phyloP scores from a whole-genome alignment of 2,888 invertebrate species.

The Idaea dimidiata region DNA sequence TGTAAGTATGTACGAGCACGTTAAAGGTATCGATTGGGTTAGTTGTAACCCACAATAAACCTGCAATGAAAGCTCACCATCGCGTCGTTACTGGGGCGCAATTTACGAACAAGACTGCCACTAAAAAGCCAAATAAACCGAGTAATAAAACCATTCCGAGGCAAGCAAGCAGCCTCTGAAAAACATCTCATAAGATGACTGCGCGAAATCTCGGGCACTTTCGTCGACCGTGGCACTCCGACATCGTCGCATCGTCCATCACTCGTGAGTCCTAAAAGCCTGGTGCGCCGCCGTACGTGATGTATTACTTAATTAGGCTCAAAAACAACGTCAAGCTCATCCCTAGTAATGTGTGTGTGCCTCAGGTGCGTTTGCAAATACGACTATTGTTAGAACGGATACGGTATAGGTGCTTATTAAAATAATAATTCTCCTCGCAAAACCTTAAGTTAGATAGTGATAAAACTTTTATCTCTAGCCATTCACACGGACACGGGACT shows the following conservation, averaged over 20 bases:
- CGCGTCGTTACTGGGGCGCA: constrained; percentile 13
- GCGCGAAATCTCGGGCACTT: constrained; percentile 24
- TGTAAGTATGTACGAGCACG: too few species aligned
- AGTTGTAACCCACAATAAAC: neutral
- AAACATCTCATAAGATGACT: constrained; percentile 32
- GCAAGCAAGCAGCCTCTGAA: constrained; percentile 15
- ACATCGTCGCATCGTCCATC: constrained; percentile 29
- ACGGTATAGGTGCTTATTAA: too few species aligned
- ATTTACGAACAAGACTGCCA: constrained; percentile 19
- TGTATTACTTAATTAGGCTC: constrained; percentile 55
- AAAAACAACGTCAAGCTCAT: constrained; percentile 24
- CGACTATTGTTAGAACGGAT: too few species aligned
- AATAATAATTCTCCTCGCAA: too few species aligned
- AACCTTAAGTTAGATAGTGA: too few species aligned
- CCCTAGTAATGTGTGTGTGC: constrained; percentile 21
- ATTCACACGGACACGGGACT: too few species aligned
- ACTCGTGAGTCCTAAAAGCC: constrained; percentile 31
- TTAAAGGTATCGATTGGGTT: constrained; percentile 2
- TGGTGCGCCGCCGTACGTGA: constrained; percentile 43
- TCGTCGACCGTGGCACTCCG: constrained; percentile 16
- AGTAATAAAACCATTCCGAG: constrained; percentile 30
- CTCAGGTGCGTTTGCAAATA: neutral
- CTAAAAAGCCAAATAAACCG: constrained; percentile 26
- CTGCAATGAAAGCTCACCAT: constrained; percentile 15
- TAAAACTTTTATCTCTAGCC: too few species aligned